Evolutionary conservation across 2,113 vertebrate genomes (phyloP).

Genomic region (Sturnira hondurensis): DNA sequence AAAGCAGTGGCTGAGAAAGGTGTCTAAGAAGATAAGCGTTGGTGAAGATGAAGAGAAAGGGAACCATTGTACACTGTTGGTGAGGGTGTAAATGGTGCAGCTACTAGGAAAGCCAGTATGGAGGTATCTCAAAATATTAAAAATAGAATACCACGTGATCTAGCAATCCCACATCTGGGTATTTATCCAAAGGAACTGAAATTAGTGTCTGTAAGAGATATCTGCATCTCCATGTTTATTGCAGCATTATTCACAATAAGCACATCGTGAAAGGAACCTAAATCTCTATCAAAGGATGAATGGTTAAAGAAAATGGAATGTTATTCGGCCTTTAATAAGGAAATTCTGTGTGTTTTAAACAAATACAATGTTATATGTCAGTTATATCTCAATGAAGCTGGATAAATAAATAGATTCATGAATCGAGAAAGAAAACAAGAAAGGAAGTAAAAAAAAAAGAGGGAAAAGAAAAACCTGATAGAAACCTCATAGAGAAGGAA

Average conservation of each 20-base stretch:
- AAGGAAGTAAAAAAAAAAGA: neutral
- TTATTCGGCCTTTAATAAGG: neutral
- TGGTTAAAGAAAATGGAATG: neutral
- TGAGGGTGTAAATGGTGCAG: neutral
- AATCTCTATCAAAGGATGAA: neutral
- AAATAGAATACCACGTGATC: neutral
- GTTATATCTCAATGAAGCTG: neutral
- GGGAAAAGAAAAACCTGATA: neutral
- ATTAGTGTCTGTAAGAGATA: neutral
- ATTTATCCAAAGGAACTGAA: neutral
- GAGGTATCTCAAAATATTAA: neutral
- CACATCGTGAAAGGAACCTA: neutral
- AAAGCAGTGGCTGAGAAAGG: neutral
- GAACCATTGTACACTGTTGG: neutral
- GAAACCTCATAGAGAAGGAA: neutral
- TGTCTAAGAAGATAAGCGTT: neutral
- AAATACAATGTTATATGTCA: neutral
- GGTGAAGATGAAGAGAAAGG: neutral
- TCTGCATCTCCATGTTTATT: neutral
- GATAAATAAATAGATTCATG: neutral
- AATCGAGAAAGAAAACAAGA: neutral
- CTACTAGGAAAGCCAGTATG: neutral
- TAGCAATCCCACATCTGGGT: neutral
- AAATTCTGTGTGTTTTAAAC: neutral
- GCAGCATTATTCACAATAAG: neutral